A percentile compares a stretch with the other conserved stretches of the same genome.
Conservation (phyloP, 2,113 vertebrate species). For the Coracopsis vasa region DNA sequence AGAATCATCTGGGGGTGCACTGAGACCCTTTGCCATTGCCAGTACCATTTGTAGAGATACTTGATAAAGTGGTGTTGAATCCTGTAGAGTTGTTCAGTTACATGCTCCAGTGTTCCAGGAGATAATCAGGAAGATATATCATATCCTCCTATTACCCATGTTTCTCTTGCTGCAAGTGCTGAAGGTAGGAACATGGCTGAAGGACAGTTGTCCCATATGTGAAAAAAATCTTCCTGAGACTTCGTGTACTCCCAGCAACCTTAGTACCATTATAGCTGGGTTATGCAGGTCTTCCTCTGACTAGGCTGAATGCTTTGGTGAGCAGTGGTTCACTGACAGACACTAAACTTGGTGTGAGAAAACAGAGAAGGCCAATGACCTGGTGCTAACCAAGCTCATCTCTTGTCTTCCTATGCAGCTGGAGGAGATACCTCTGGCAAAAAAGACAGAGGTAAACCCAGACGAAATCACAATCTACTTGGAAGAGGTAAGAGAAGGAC, state of each 20-base stretch:
- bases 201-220: background rate
- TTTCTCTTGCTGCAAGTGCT: background rate
- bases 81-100: background rate
- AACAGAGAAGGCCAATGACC: background rate
- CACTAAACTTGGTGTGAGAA: background rate
- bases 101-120: background rate
- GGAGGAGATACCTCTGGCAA: background rate
- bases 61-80: background rate
- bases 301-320: background rate
- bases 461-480: slow-evolving; percentile 50
- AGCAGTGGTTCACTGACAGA: background rate
- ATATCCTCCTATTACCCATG: background rate
- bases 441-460: slow-evolving; percentile 33
- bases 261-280: background rate
- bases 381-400: background rate
- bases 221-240: background rate
- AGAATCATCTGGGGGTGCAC: background rate
- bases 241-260: background rate
- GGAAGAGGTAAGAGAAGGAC: slow-evolving; percentile 46
- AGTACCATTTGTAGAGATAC: background rate
- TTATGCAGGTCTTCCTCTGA: background rate
- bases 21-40: background rate
- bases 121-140: background rate
- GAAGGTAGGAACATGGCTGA: background rate
- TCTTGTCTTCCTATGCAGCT: slow-evolving; percentile 10